phyloP scores from a whole-genome alignment of 1,140 invertebrate genomes.

The Daktulosphaira vitifoliae region DNA sequence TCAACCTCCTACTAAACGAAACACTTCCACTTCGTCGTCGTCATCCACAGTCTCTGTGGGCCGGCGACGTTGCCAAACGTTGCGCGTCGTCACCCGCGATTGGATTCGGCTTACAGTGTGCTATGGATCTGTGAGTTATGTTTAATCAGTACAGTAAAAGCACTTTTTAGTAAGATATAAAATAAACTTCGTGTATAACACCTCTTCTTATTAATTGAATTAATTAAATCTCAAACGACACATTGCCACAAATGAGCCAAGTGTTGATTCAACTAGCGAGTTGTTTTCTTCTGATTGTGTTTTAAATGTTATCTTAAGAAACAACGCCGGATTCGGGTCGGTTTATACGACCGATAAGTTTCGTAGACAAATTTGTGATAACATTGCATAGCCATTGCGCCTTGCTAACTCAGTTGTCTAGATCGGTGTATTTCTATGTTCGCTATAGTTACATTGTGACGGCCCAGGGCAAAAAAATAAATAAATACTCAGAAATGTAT shows the following conservation, averaged over 20 bases:
- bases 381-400: conserved; percentile 22
- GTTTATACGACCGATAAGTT: not conserved
- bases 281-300: not conserved
- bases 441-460: too few species aligned
- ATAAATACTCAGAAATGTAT: too few species aligned
- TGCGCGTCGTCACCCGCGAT: conserved; percentile 1
- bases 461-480: too few species aligned
- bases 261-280: not conserved
- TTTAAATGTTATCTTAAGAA: too few species aligned
- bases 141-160: too few species aligned
- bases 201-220: too few species aligned
- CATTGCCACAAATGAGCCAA: not conserved
- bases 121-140: too few species aligned
- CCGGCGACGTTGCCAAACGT: conserved; percentile 27
- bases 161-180: too few species aligned
- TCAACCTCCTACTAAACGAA: not conserved
- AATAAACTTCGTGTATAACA: too few species aligned
- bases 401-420: not conserved
- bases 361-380: conserved; percentile 5
- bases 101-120: too few species aligned
- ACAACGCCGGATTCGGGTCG: not conserved
- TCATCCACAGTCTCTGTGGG: not conserved
- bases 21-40: not conserved
- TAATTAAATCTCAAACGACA: too few species aligned
- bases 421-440: too few species aligned